Evolutionary conservation across 2,888 invertebrate species (phyloP).

Genomic region (Parelbella ahira): DNA sequence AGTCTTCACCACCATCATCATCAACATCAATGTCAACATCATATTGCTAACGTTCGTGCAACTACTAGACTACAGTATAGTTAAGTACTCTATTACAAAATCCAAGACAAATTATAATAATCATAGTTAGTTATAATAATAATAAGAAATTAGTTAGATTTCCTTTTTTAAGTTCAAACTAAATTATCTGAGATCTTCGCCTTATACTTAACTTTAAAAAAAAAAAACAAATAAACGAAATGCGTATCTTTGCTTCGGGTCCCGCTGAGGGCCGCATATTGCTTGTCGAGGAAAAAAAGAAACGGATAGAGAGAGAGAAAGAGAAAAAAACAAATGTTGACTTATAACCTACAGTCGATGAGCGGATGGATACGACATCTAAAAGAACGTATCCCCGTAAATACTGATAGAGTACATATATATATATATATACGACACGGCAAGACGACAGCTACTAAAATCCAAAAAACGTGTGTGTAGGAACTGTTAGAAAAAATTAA

Average conservation of each 20-base stretch:
- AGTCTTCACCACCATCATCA: too few species aligned
- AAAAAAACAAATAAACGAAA: conserved; percentile 67
- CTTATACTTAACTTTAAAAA: conserved; percentile 53
- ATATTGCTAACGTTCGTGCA: conserved; percentile 72
- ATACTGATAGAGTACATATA: conserved; percentile 38
- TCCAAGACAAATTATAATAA: conserved; percentile 49
- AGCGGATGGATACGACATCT: conserved; percentile 42
- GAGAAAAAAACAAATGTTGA: too few species aligned
- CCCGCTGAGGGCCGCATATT: conserved; percentile 51
- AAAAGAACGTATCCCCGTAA: conserved; percentile 29
- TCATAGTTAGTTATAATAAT: conserved; percentile 23
- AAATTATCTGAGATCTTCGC: conserved; percentile 76
- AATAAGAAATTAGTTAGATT: conserved; percentile 37
- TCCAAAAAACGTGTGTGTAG: conserved; percentile 48
- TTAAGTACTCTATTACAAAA: conserved; percentile 34
- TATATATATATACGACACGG: conserved; percentile 43
- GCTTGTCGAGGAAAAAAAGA: conserved; percentile 48
- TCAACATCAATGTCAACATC: too few species aligned
- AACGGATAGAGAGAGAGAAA: too few species aligned
- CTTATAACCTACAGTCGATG: conserved; percentile 52
- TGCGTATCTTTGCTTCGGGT: conserved; percentile 64
- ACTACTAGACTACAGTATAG: conserved; percentile 39
- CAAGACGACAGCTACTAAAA: conserved; percentile 43
- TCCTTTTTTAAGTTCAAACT: conserved; percentile 48
- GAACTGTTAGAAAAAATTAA: conserved; percentile 48